phyloP scores from a whole-genome alignment of 2,797 vertebrate species.

The Synanceia verrucosa region DNA sequence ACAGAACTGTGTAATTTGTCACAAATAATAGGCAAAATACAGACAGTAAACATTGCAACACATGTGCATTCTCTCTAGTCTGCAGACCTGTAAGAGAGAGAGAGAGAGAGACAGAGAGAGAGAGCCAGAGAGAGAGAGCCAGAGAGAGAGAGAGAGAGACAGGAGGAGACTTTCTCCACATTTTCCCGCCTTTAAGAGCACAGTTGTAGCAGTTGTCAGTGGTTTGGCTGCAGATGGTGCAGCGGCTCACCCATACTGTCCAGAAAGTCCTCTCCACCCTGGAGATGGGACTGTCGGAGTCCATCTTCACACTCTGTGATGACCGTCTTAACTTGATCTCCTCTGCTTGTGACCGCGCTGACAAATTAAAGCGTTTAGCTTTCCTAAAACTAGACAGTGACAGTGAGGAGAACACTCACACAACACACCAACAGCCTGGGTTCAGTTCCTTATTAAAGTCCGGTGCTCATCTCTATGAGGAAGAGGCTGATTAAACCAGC shows the following conservation, averaged over 20 bases:
- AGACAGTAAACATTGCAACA: neutral
- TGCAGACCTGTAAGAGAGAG: too few relatives aligned
- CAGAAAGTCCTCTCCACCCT: constrained; percentile 74
- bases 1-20: neutral
- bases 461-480: constrained; percentile 60
- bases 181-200: neutral
- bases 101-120: too few relatives aligned
- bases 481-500: constrained; percentile 49
- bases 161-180: neutral
- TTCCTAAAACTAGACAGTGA: fast-evolving
- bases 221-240: fast-evolving
- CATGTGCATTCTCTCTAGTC: too few relatives aligned
- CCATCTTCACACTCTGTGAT: constrained; percentile 61
- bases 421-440: neutral
- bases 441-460: constrained; percentile 58
- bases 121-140: too few relatives aligned
- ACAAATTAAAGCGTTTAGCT: neutral
- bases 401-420: too few relatives aligned
- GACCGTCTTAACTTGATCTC: neutral
- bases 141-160: too few relatives aligned
- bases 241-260: constrained; percentile 79
- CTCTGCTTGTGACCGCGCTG: neutral
- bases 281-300: constrained; percentile 42
- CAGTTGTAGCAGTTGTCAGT: neutral
- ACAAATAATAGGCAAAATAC: neutral